phyloP scores from a whole-genome alignment of 2,113 vertebrate species.

The Mixornis gularis region DNA sequence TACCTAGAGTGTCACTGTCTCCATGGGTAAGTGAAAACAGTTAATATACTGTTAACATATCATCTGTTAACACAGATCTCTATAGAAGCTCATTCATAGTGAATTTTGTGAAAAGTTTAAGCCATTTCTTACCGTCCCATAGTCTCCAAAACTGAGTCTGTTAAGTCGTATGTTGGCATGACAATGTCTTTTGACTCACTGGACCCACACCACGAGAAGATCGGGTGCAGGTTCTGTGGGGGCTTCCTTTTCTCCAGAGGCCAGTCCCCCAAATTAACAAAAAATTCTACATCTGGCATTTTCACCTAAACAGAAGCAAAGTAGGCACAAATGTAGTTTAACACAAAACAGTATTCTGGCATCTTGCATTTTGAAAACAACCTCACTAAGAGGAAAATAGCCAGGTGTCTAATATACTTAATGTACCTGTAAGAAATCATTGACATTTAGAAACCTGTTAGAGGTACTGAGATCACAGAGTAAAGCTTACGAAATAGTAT shows the following conservation, averaged over 20 bases:
- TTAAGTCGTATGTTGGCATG: conserved; percentile 97
- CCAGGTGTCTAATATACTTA: neutral
- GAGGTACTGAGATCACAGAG: neutral
- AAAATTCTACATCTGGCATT: conserved; percentile 93
- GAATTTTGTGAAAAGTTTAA: neutral
- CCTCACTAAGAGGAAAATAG: neutral
- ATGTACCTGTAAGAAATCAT: neutral
- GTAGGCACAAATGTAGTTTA: neutral
- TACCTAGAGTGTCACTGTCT: neutral
- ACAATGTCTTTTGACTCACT: conserved; percentile 91
- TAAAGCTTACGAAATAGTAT: neutral
- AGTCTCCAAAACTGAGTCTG: conserved; percentile 93
- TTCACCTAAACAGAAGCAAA: conserved; percentile 77
- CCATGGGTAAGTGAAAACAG: neutral
- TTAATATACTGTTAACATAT: neutral
- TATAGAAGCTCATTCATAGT: neutral
- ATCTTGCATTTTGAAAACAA: neutral
- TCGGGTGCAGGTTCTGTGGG: conserved; percentile 79
- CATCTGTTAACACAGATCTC: no score
- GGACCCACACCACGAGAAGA: conserved; percentile 98
- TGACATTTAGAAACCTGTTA: neutral
- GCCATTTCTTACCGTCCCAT: conserved; percentile 87
- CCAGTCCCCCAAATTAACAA: conserved; percentile 97
- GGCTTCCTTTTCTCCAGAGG: conserved; percentile 91
- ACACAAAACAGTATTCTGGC: neutral